Conservation (phyloP, 2,113 vertebrate species). For the Mellivora capensis region DNA sequence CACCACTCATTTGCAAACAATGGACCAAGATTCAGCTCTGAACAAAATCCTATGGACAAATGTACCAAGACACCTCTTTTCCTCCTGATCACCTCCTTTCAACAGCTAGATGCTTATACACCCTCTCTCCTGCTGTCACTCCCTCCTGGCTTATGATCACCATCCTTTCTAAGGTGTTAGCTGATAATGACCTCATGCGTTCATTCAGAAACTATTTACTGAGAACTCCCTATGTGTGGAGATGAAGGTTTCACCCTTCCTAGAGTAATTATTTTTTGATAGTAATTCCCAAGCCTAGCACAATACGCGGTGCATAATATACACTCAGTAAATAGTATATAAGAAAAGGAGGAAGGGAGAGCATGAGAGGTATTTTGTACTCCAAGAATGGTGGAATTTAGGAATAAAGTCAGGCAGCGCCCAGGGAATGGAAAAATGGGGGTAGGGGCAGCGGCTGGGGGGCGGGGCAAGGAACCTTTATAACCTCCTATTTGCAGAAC, state of each 20-base stretch:
- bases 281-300: background rate
- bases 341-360: background rate
- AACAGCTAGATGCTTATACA: background rate
- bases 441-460: no score
- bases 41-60: background rate
- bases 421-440: background rate
- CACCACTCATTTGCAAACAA: background rate
- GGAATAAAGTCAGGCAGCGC: background rate
- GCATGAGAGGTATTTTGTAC: background rate
- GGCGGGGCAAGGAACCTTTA: background rate
- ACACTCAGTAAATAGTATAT: background rate
- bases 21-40: background rate
- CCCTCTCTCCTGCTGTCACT: background rate
- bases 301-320: background rate
- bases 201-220: background rate
- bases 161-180: background rate
- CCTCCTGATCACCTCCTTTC: background rate
- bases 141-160: background rate
- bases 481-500: background rate
- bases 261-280: background rate
- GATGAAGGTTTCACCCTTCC: background rate
- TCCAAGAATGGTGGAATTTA: background rate
- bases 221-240: background rate
- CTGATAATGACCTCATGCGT: background rate
- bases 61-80: background rate